These are phyloP conservation scores for Etheostoma perlongum DNA, from an alignment of 2,797 vertebrate genomes.

Conservation along the genomic window DNA sequence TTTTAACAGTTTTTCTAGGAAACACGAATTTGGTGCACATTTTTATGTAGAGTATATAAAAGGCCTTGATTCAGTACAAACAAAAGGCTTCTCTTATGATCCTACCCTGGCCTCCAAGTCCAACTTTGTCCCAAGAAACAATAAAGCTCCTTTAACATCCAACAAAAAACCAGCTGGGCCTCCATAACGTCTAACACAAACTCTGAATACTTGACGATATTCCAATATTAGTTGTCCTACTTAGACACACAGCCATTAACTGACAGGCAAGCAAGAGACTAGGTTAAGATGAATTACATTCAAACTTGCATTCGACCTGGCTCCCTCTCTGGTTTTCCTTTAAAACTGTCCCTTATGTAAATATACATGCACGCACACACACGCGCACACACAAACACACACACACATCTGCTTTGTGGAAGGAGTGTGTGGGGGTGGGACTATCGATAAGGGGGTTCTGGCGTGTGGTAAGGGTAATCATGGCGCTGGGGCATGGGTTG, in stretches of 20 bases:
- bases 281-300: constrained; percentile 48
- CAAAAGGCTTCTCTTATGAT: constrained; percentile 7
- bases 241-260: constrained; percentile 14
- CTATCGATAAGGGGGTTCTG: constrained; percentile 90
- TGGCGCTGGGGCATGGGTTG: constrained; percentile 86
- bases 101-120: constrained; percentile 4
- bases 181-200: constrained; percentile 35
- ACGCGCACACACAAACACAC: constrained; percentile 19
- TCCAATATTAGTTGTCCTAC: constrained; percentile 9
- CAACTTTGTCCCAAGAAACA: constrained; percentile 19
- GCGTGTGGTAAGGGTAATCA: constrained; percentile 88
- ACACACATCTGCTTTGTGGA: constrained; percentile 70
- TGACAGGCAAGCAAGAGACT: constrained; percentile 19
- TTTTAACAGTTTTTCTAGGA: neutral
- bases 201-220: constrained; percentile 28
- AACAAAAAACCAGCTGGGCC: constrained; percentile 40
- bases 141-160: constrained; percentile 24
- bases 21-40: neutral
- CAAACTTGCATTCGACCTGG: constrained; percentile 39
- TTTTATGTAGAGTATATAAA: constrained; percentile 38
- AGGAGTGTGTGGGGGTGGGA: constrained; percentile 65
- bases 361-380: constrained; percentile 51
- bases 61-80: constrained; percentile 30
- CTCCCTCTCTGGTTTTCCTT: constrained; percentile 56
- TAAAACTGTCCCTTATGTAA: constrained; percentile 71